A percentile compares a stretch with the other conserved stretches of the same genome.
phyloP scores from a whole-genome alignment of 2,797 vertebrate genomes.

The Acomys russatus region DNA sequence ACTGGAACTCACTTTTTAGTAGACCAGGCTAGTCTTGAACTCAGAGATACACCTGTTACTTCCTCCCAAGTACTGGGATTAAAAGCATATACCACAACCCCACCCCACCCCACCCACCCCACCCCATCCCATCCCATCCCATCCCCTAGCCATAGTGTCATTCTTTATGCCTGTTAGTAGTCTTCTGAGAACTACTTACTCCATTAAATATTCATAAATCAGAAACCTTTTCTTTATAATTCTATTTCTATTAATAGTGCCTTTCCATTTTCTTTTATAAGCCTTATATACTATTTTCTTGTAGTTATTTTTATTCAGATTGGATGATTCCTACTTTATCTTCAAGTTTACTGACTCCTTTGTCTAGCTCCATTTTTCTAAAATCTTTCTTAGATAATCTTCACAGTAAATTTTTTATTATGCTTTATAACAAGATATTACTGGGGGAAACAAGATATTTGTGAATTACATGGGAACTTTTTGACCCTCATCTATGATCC shows the following conservation, averaged over 20 bases:
- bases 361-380: not conserved
- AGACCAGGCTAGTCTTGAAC: not conserved
- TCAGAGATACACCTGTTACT: not conserved
- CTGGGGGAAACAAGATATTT: not conserved
- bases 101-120: no score
- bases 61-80: not conserved
- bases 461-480: not conserved
- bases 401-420: not conserved
- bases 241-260: not conserved
- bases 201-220: not conserved
- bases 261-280: not conserved
- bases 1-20: not conserved
- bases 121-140: no score
- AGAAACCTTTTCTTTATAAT: not conserved
- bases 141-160: not conserved
- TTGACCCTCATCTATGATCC: not conserved
- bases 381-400: not conserved
- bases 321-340: constrained; percentile 44
- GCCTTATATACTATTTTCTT: not conserved
- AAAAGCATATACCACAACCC: not conserved
- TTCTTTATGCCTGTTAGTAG: not conserved
- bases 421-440: not conserved
- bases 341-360: not conserved
- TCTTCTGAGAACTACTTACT: not conserved
- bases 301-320: not conserved